These are phyloP conservation scores for Cheirogaleus medius DNA, from an alignment of 2,113 vertebrate species.

Conservation along the genomic window DNA sequence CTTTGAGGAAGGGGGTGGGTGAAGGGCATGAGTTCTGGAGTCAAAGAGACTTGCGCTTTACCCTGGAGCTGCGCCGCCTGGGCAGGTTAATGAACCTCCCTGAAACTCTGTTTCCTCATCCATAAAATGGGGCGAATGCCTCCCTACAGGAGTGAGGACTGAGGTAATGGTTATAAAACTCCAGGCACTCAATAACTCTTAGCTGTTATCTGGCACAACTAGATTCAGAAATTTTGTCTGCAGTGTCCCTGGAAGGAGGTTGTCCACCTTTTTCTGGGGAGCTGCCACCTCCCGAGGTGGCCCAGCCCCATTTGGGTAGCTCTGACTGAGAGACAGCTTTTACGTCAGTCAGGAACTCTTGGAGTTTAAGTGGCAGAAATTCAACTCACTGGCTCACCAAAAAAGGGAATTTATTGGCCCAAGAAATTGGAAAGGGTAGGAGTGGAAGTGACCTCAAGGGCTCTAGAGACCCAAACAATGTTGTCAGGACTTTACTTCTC, in stretches of 20 bases:
- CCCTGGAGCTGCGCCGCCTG: neutral
- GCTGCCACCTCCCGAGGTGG: neutral
- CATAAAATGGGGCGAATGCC: neutral
- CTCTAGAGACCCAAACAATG: neutral
- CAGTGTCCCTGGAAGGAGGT: conserved; percentile 10
- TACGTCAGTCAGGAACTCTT: neutral
- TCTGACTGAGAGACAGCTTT: conserved; percentile 43
- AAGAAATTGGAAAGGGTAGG: conserved; percentile 22
- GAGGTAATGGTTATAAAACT: neutral
- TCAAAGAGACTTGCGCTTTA: neutral
- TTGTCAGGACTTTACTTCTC: neutral
- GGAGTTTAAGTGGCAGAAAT: conserved; percentile 59
- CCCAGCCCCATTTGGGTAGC: conserved; percentile 14
- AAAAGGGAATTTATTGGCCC: conserved; percentile 42
- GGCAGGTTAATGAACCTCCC: neutral
- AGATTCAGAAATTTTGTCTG: conserved; percentile 26
- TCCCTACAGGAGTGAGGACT: neutral
- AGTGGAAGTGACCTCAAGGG: conserved; percentile 6
- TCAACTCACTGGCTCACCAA: conserved; percentile 26
- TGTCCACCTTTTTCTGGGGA: conserved; percentile 9
- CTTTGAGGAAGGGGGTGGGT: neutral
- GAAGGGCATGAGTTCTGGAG: neutral
- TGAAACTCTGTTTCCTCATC: neutral
- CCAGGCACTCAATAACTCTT: neutral
- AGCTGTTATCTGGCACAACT: conserved; percentile 26